phyloP scores from a whole-genome alignment of 2,797 vertebrate genomes.

The Setipinna tenuifilis region DNA sequence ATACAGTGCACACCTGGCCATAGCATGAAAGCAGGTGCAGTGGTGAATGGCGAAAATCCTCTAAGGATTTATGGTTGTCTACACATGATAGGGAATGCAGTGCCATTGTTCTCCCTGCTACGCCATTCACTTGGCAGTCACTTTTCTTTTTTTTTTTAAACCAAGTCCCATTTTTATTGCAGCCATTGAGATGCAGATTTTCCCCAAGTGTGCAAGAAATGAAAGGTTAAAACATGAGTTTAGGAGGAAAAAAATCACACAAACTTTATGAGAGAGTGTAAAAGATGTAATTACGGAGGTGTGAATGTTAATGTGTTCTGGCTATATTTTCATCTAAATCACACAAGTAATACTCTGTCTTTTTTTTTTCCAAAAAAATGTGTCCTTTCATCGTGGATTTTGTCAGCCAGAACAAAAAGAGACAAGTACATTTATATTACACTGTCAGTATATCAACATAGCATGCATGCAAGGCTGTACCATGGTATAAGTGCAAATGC shows the following conservation, averaged over 20 bases:
- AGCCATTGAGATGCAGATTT: slow-evolving; percentile 5
- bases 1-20: background rate
- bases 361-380: background rate
- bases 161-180: background rate
- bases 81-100: background rate
- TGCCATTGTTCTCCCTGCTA: background rate
- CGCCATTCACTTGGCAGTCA: background rate
- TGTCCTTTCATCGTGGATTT: background rate
- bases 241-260: background rate
- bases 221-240: slow-evolving; percentile 8
- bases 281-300: background rate
- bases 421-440: background rate
- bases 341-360: background rate
- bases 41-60: background rate
- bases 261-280: background rate
- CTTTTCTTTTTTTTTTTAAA: background rate
- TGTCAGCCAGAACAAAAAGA: background rate
- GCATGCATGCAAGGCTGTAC: background rate
- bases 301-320: background rate
- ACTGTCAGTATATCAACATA: background rate
- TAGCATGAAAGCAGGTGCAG: slow-evolving; percentile 6
- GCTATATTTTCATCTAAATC: background rate
- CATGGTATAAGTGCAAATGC: background rate
- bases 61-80: background rate
- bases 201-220: background rate